phyloP scores from a whole-genome alignment of 2,888 invertebrate genomes.

The Ormyrus pomaceus region DNA sequence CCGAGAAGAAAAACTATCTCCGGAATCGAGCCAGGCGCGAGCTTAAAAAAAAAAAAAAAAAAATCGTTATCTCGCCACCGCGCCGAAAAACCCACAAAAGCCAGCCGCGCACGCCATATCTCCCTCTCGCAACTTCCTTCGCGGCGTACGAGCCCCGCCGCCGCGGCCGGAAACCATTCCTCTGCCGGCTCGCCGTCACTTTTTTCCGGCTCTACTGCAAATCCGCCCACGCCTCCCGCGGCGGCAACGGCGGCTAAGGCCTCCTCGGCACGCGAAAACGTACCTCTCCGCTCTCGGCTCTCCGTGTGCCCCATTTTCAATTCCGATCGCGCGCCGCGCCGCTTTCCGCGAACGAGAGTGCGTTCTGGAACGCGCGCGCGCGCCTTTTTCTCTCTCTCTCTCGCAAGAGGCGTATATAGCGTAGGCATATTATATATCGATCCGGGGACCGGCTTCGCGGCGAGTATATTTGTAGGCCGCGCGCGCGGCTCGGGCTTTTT shows the following conservation, averaged over 20 bases:
- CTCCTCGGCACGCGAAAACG: background rate
- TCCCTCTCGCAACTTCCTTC: background rate
- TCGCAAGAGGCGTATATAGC: too few species aligned
- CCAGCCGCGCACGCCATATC: background rate
- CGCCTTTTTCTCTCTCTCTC: too few species aligned
- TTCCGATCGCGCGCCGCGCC: slow-evolving; percentile 25
- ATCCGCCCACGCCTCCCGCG: too few species aligned
- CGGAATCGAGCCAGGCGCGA: too few species aligned
- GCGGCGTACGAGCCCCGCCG: background rate
- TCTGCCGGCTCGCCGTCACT: slow-evolving; percentile 18
- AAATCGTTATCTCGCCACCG: background rate
- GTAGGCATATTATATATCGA: too few species aligned
- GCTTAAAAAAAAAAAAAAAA: too few species aligned
- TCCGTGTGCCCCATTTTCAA: slow-evolving; percentile 41
- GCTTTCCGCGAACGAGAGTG: slow-evolving; percentile 21
- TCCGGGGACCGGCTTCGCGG: too few species aligned
- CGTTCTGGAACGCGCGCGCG: background rate
- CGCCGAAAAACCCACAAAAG: slow-evolving; percentile 6
- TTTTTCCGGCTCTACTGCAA: slow-evolving; percentile 10
- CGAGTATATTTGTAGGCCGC: background rate
- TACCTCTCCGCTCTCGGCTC: background rate
- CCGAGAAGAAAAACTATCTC: too few species aligned
- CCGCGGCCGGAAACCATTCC: slow-evolving; percentile 44
- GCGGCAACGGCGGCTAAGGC: slow-evolving; percentile 3
- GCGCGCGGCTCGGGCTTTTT: background rate